Conservation (phyloP, 2,113 vertebrate species). For the Globicephala melas region DNA sequence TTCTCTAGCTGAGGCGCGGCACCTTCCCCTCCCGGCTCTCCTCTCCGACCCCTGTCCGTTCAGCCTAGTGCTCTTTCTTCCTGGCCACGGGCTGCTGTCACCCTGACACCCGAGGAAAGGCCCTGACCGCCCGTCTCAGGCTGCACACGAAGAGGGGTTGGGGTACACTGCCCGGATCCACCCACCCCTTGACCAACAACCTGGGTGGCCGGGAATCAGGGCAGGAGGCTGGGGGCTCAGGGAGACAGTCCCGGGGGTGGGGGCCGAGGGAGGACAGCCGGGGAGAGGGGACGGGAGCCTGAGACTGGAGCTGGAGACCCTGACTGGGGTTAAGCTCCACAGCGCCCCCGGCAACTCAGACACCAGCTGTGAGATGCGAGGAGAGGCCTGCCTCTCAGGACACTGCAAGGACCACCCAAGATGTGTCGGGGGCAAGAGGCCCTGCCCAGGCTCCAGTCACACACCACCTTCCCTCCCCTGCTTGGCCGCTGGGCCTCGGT, state of each 20-base stretch:
- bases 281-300: neutral
- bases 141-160: rapidly evolving
- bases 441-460: neutral
- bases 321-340: neutral
- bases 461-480: neutral
- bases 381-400: no score
- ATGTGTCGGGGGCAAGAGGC: neutral
- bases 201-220: neutral
- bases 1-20: neutral
- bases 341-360: neutral
- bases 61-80: neutral
- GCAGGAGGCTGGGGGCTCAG: rapidly evolving
- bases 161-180: no score
- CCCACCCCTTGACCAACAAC: neutral
- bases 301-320: no score
- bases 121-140: neutral
- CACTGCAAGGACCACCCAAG: neutral
- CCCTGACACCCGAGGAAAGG: rapidly evolving
- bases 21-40: no score
- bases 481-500: neutral
- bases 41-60: neutral
- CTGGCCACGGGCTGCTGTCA: rapidly evolving
- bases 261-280: rapidly evolving
- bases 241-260: rapidly evolving
- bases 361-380: neutral